Percentiles rank a stretch among this genome's conserved stretches.
phyloP scores from a whole-genome alignment of 2,888 invertebrate genomes.

The Sisyra terminalis region DNA sequence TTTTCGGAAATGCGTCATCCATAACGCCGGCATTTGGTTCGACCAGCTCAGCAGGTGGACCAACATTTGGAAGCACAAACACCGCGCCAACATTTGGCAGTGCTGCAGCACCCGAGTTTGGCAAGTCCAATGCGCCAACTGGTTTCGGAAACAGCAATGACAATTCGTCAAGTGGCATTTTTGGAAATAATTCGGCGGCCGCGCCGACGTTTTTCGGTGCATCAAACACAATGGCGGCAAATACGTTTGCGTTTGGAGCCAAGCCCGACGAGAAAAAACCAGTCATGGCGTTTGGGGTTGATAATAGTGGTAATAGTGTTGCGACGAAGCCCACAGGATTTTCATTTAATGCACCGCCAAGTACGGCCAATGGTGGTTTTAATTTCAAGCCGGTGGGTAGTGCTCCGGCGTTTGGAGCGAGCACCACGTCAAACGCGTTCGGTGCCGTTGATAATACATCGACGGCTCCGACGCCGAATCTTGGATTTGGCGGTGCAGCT shows the following conservation, averaged over 20 bases:
- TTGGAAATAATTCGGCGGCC: background rate
- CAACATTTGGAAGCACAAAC: background rate
- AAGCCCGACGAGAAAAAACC: background rate
- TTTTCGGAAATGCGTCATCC: background rate
- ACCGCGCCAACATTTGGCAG: conserved; percentile 3
- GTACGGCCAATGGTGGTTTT: conserved; percentile 12
- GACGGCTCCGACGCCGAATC: background rate
- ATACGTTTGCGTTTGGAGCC: conserved; percentile 1
- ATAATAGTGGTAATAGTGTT: conserved; percentile 6
- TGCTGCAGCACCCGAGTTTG: conserved; percentile 9
- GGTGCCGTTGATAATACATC: background rate
- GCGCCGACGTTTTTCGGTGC: background rate
- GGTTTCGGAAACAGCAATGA: background rate
- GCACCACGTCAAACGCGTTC: background rate
- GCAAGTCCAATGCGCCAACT: conserved; percentile 7
- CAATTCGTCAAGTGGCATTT: background rate
- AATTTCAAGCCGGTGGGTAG: background rate
- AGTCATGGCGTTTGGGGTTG: background rate
- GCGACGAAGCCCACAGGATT: conserved; percentile 16
- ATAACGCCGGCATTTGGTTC: background rate
- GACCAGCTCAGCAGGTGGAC: background rate
- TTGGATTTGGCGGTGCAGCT: background rate
- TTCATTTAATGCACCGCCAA: conserved; percentile 17
- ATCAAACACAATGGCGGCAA: background rate
- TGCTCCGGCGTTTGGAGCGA: background rate